A percentile compares a stretch with the other conserved stretches of the same genome.
These are phyloP conservation scores for Brachirus orientalis DNA, from an alignment of 2,113 vertebrate genomes.

Conservation along the genomic window DNA sequence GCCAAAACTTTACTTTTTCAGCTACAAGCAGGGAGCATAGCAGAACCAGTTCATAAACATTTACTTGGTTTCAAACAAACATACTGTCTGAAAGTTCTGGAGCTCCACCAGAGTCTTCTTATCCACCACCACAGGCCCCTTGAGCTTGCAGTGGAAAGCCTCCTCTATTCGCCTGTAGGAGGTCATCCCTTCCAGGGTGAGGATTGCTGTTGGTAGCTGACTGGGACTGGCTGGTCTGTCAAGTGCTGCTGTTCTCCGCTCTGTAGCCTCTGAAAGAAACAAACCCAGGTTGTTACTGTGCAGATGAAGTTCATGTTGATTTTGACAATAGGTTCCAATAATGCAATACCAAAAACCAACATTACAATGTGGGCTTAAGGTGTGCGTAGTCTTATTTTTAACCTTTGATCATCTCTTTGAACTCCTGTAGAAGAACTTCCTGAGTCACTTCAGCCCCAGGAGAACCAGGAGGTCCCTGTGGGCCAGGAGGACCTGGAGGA, in stretches of 20 bases:
- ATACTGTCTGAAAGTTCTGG: slow-evolving; percentile 93
- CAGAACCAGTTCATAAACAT: slow-evolving; percentile 55
- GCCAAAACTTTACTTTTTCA: slow-evolving; percentile 54
- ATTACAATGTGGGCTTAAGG: not conserved
- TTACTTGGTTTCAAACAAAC: slow-evolving; percentile 65
- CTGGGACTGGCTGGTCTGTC: slow-evolving; percentile 76
- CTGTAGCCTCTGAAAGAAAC: slow-evolving; percentile 85
- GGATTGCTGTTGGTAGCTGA: slow-evolving; percentile 79
- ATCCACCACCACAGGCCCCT: slow-evolving; percentile 87
- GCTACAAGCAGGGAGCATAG: slow-evolving; percentile 19
- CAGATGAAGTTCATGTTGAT: not conserved
- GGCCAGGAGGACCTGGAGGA: slow-evolving; percentile 88
- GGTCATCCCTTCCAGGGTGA: slow-evolving; percentile 79
- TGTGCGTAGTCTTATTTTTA: not conserved
- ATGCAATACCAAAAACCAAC: not conserved
- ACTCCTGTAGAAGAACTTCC: slow-evolving; percentile 89
- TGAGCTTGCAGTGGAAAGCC: slow-evolving; percentile 93
- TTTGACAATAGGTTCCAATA: not conserved
- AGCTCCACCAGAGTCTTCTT: slow-evolving; percentile 93
- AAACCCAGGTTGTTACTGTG: slow-evolving; percentile 11
- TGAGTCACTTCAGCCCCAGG: slow-evolving; percentile 88
- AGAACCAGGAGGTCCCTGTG: slow-evolving; percentile 85
- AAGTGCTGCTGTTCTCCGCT: slow-evolving; percentile 77
- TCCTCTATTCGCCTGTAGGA: slow-evolving; percentile 83
- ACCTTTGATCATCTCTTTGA: slow-evolving; percentile 91